phyloP scores from a whole-genome alignment of 2,888 invertebrate genomes.

The Ctena decussata region DNA sequence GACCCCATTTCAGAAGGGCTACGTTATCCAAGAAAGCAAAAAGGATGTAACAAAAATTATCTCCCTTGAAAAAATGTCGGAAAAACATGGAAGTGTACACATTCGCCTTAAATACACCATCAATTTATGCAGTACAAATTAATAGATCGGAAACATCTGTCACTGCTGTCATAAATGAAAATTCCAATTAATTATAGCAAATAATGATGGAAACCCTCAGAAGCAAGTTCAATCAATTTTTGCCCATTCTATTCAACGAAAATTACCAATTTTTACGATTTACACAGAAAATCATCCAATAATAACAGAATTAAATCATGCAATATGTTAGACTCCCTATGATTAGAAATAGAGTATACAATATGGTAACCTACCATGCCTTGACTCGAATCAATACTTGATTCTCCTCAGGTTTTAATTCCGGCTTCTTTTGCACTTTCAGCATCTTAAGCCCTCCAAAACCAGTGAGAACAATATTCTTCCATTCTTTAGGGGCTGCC shows the following conservation, averaged over 20 bases:
- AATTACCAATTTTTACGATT: not conserved
- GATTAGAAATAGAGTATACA: constrained; percentile 29
- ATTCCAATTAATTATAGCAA: not conserved
- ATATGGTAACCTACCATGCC: constrained; percentile 92
- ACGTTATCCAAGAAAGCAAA: too few relatives aligned
- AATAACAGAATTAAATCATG: not conserved
- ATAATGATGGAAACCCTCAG: not conserved
- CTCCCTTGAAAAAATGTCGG: too few relatives aligned
- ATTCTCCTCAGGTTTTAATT: constrained; percentile 89
- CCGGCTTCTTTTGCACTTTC: constrained; percentile 93
- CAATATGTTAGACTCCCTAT: not conserved
- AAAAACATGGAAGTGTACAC: too few relatives aligned
- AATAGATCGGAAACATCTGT: not conserved
- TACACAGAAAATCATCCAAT: not conserved
- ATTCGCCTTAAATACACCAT: too few relatives aligned
- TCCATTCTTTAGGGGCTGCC: constrained; percentile 92
- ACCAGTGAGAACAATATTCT: constrained; percentile 93
- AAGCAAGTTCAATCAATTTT: not conserved
- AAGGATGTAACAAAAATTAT: too few relatives aligned
- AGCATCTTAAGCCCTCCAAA: constrained; percentile 95
- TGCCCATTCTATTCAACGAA: not conserved
- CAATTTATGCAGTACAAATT: too few relatives aligned
- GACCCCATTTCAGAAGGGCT: too few relatives aligned
- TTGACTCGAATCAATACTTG: constrained; percentile 94
- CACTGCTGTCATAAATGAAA: not conserved